These are phyloP conservation scores for Palythoa grandis DNA, from an alignment of 92 coral and sea anemone species.

Conservation along the genomic window DNA sequence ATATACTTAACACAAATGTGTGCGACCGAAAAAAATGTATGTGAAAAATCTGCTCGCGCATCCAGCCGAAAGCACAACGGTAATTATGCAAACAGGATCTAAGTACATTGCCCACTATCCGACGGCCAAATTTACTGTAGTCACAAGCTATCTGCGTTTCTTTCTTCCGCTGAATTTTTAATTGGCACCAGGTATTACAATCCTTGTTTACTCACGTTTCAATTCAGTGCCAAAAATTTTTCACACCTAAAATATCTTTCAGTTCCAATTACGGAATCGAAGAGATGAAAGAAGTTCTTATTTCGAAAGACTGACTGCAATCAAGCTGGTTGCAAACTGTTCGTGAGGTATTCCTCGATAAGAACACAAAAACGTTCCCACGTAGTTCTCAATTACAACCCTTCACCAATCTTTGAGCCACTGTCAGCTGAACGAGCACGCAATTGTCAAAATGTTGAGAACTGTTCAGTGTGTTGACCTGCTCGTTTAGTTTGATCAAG, in stretches of 20 bases:
- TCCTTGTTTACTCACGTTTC: constrained; percentile 15
- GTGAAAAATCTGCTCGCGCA: constrained; percentile 23
- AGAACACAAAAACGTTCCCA: not conserved
- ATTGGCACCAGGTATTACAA: constrained; percentile 11
- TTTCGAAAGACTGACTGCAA: not conserved
- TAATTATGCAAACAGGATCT: constrained; percentile 32
- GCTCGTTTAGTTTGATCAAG: constrained; percentile 53
- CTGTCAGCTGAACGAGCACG: constrained; percentile 34
- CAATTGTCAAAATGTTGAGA: constrained; percentile 21
- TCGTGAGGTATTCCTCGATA: not conserved
- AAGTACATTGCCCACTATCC: constrained; percentile 27
- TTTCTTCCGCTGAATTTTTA: constrained; percentile 39
- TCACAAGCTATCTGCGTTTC: constrained; percentile 14
- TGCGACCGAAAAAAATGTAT: constrained; percentile 8
- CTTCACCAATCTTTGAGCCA: constrained; percentile 2
- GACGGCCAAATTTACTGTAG: constrained; percentile 22
- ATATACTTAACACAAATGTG: constrained; percentile 33
- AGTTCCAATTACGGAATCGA: constrained; percentile 18
- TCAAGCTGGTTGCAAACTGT: constrained; percentile 19
- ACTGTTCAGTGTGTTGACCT: constrained; percentile 59
- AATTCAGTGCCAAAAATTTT: not conserved
- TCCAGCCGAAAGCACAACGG: not conserved
- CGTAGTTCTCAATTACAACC: not conserved
- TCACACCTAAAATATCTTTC: constrained; percentile 25
- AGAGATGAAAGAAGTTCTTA: not conserved